phyloP scores from a whole-genome alignment of 2,797 vertebrate genomes.

The Eutrigla gurnardus region DNA sequence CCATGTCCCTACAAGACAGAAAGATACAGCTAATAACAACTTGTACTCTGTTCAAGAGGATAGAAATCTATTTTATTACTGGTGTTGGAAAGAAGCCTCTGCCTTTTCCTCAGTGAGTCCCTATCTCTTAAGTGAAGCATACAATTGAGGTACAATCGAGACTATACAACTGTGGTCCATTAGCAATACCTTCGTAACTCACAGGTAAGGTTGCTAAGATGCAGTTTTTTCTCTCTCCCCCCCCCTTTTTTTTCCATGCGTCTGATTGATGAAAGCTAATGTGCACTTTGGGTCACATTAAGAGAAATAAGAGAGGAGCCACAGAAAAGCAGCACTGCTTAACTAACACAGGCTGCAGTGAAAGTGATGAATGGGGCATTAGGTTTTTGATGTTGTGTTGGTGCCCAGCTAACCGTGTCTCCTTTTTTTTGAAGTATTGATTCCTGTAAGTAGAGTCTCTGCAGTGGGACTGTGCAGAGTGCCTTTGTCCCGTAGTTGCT shows the following conservation, averaged over 20 bases:
- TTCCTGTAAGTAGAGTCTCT: conserved; percentile 44
- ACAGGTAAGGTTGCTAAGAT: conserved; percentile 37
- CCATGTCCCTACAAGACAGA: neutral
- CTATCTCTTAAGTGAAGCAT: conserved; percentile 59
- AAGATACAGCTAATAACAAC: conserved; percentile 21
- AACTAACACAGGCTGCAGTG: conserved; percentile 45
- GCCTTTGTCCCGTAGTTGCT: conserved; percentile 3
- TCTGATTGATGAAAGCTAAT: conserved; percentile 65
- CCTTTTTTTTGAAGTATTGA: conserved; percentile 42
- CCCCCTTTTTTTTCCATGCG: neutral
- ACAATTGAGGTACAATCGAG: conserved; percentile 42
- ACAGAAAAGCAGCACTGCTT: conserved; percentile 40
- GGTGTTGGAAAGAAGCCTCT: conserved; percentile 16
- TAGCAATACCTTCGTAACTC: conserved; percentile 46
- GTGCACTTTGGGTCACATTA: conserved; percentile 57
- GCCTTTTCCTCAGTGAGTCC: conserved; percentile 28
- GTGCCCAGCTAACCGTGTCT: conserved; percentile 26
- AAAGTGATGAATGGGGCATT: conserved; percentile 54
- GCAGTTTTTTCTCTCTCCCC: neutral
- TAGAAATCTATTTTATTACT: conserved; percentile 30
- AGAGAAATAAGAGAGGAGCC: conserved; percentile 28
- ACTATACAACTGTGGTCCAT: conserved; percentile 62
- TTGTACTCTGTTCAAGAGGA: conserved; percentile 11
- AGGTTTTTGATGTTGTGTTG: conserved; percentile 40
- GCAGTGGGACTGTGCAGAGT: conserved; percentile 22